Base-by-base conservation (phyloP, 2,888 invertebrate species). In the Xestia ashworthii region DNA sequence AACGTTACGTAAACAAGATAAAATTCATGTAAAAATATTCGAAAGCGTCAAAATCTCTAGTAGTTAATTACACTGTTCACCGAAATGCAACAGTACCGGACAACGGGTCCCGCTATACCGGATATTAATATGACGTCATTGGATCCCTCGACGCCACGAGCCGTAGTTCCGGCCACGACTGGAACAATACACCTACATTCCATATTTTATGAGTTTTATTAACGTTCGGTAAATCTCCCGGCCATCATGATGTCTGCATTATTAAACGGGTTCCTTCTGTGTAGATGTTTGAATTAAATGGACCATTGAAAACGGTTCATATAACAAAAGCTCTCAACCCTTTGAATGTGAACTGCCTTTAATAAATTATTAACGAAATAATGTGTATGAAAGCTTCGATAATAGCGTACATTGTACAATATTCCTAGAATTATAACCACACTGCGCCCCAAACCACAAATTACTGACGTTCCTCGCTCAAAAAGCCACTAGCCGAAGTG, bases 101-200 rank as follows among this genome's bases (percentile, higher is more conserved):
- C 92, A 88, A 87, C 86, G 90, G 89, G 90, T 88, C 89, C 88
- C 89, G 90, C 85, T 90, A 88, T 90, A 92, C 87, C 93, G 94
- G 93, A 94, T 92, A 93, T 93, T 92, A 91, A 90, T 91, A 91
- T 94, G 94, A 95, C 94, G 93, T 94, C 94, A 94, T 89, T 85
- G 91, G 89, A 86, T 89, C 91, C 90, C 92, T 81, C 92, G 85
- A 78, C 88, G 87, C 89, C 87, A 86, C 89, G 88, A 84, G 88
- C 88, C 94, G 87, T 77, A 91, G 89, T 94, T 95, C 95, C 95
- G 93, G 92, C 81, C 78, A 84, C 75, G 83, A 82, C 82, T 87
- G 88, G 90, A 92, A 94, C 93, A 93, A 94, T 93, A 90, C 88
- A 80, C 87, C 82, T 90, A 87, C 79, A 82, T 83, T 85, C 83